Conservation (phyloP, 2,888 invertebrate species). For the Unio pictorum region DNA sequence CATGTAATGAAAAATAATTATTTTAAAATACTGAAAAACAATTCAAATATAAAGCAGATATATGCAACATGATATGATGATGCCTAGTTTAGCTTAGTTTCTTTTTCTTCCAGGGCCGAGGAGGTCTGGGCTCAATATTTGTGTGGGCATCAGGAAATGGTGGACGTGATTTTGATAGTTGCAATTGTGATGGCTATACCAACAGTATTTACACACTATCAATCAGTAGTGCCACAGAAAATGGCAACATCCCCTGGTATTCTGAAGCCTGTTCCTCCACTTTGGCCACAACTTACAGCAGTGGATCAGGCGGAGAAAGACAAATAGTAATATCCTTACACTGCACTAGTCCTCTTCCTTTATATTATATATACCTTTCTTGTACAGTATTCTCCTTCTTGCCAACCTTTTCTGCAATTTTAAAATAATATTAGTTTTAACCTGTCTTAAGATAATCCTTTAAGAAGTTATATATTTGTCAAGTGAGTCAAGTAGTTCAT, state of each 20-base stretch:
- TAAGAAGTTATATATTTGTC: no score
- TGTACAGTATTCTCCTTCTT: no score
- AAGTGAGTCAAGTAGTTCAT: no score
- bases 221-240: conserved; percentile 84
- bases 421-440: no score
- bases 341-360: conserved; percentile 1
- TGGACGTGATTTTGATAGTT: conserved; percentile 89
- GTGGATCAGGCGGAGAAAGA: conserved; percentile 85
- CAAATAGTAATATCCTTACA: conserved; percentile 72
- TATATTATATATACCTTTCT: no score
- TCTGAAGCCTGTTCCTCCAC: conserved; percentile 99
- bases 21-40: no score
- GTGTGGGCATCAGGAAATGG: conserved; percentile 99
- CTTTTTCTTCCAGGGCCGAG: conserved; percentile 81
- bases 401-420: no score
- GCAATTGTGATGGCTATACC: conserved; percentile 99
- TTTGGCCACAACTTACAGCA: conserved; percentile 97
- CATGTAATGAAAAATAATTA: no score
- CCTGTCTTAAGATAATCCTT: no score
- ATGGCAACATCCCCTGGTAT: conserved; percentile 85
- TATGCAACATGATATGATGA: no score
- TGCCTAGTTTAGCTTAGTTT: not conserved
- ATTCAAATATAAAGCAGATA: no score
- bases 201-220: conserved; percentile 99
- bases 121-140: conserved; percentile 96